phyloP scores from a whole-genome alignment of 2,888 invertebrate species.

The Chromoteleia sp. region DNA sequence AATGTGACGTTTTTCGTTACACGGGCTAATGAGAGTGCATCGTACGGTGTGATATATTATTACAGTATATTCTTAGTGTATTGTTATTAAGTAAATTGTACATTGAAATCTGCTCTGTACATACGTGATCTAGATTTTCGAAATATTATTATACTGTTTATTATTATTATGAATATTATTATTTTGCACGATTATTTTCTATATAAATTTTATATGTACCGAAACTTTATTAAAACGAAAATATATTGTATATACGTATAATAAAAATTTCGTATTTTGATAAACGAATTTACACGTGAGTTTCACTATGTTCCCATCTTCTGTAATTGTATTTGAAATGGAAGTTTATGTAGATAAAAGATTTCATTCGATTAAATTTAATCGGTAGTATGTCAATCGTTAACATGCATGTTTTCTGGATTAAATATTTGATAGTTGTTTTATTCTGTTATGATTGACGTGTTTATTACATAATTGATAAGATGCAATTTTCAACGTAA shows the following conservation, averaged over 20 bases:
- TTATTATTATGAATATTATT: constrained; percentile 26
- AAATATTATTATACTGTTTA: constrained; percentile 20
- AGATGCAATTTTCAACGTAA: no score
- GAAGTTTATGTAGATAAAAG: no score
- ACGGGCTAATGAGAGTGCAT: constrained; percentile 19
- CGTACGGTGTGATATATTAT: constrained; percentile 41
- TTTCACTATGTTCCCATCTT: neutral
- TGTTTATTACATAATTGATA: no score
- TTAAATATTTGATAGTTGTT: no score
- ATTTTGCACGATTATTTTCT: constrained; percentile 36
- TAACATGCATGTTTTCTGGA: neutral
- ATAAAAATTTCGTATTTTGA: constrained; percentile 56
- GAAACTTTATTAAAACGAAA: constrained; percentile 28
- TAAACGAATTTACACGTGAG: constrained; percentile 11
- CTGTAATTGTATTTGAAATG: neutral
- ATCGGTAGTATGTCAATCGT: no score
- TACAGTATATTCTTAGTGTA: no score
- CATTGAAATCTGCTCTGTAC: constrained; percentile 35
- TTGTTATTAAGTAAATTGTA: constrained; percentile 32
- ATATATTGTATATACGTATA: constrained; percentile 18
- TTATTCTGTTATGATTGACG: no score
- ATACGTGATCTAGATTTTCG: constrained; percentile 44
- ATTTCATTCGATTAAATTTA: no score
- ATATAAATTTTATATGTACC: constrained; percentile 26
- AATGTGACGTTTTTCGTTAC: constrained; percentile 23